Percentiles rank a stretch among this genome's conserved stretches.
Evolutionary conservation across 1,140 invertebrate genomes (phyloP).

Genomic region (Drosophila takahashii): DNA sequence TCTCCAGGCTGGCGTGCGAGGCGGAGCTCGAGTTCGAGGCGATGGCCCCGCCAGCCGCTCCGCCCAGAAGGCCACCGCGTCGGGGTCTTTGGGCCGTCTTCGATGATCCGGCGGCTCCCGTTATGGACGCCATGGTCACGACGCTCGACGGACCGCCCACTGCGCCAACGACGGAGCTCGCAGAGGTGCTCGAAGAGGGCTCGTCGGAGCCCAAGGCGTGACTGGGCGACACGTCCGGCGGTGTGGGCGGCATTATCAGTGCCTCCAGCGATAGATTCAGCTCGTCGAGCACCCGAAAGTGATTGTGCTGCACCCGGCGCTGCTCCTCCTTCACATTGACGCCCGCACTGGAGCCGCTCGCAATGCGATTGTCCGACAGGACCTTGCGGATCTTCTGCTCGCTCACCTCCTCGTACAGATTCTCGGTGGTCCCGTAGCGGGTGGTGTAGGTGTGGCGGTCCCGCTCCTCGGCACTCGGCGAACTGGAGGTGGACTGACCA

Average conservation of each 20-base stretch:
- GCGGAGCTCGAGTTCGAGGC: conserved; percentile 57
- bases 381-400: conserved; percentile 86
- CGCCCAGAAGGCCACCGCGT: conserved; percentile 70
- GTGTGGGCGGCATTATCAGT: conserved; percentile 91
- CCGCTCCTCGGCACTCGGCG: conserved; percentile 77
- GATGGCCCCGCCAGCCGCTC: conserved; percentile 46
- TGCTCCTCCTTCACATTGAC: conserved; percentile 91
- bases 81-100: conserved; percentile 75
- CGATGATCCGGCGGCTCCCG: conserved; percentile 57
- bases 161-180: conserved; percentile 10
- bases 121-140: no score
- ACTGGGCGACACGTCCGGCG: conserved; percentile 72
- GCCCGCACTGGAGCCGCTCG: conserved; percentile 86
- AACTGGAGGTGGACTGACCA: conserved; percentile 66
- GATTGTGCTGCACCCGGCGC: conserved; percentile 90
- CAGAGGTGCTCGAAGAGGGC: conserved; percentile 63
- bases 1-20: conserved; percentile 86
- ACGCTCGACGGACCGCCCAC: conserved; percentile 53
- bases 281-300: conserved; percentile 92
- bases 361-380: conserved; percentile 85
- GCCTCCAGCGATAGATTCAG: conserved; percentile 94
- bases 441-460: conserved; percentile 89
- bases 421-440: conserved; percentile 92
- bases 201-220: conserved; percentile 39
- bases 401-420: conserved; percentile 94